Percentiles rank a stretch among this genome's conserved stretches.
Conservation (phyloP, 2,113 vertebrate genomes). For the Nanorana parkeri region DNA sequence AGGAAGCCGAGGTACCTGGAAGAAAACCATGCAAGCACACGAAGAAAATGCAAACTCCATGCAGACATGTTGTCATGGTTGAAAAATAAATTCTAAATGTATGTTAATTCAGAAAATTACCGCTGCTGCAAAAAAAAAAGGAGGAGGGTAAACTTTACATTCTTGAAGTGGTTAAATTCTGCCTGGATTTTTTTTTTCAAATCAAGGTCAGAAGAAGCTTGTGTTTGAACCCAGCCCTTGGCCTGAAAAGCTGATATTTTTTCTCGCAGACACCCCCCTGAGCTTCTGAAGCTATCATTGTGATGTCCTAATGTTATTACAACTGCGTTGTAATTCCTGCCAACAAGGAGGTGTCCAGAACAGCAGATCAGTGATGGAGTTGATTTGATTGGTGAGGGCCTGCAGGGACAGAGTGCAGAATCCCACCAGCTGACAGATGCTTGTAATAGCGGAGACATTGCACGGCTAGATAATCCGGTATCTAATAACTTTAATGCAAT, state of each 20-base stretch:
- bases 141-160: too few species aligned
- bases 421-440: constrained; percentile 50
- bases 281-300: constrained; percentile 28
- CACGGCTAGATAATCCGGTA: constrained; percentile 53
- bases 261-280: constrained; percentile 16
- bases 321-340: constrained; percentile 30
- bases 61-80: too few species aligned
- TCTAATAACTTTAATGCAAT: constrained; percentile 58
- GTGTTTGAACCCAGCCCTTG: neutral
- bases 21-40: too few species aligned
- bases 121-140: too few species aligned
- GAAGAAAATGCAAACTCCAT: too few species aligned
- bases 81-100: too few species aligned
- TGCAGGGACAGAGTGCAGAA: constrained; percentile 47
- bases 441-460: constrained; percentile 44
- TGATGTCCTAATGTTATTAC: constrained; percentile 49
- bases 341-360: constrained; percentile 37
- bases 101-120: too few species aligned
- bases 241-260: constrained; percentile 36
- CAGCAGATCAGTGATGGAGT: constrained; percentile 34
- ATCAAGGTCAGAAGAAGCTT: constrained; percentile 21
- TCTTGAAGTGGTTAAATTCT: too few species aligned
- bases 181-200: too few species aligned
- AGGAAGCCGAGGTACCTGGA: too few species aligned
- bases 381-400: constrained; percentile 54